Evolutionary conservation across 1,140 invertebrate genomes (phyloP), one percentile per base, ranked within the genome.

Genomic region (Tetramorium simillimum): DNA sequence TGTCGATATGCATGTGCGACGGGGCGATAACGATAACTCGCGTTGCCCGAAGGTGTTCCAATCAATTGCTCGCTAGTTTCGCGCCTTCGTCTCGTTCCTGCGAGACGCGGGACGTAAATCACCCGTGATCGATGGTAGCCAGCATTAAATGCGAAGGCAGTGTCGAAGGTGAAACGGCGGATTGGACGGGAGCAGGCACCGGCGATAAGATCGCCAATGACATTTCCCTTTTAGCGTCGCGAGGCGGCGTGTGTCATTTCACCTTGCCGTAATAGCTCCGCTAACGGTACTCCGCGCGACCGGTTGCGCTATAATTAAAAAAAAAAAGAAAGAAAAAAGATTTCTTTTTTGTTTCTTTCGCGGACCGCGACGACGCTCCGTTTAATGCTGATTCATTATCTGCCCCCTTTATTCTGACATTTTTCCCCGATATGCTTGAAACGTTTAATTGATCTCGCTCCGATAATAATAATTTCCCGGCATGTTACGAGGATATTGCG

Each of bases 171-270:
- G 88, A 89, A n/a, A 69, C 77, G 43, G 63, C 77, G 40, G 65
- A 77, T 65, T 51, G 58, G 63, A 73, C 82, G 67, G 33, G 75
- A 46, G 49, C 85, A 33, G 46, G 46, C 14, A 12, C 16, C 46
- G 58, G 58, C 53, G 87, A 90, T 90, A 90, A 70, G 62, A 90
- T 90, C 88, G 67, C 21, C 62, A 65, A 87, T 90, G 89, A 90
- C 86, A 90, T 90, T 90, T 90, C 69, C 69, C 58, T 73, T 51
- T 69, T 69, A 49, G 9, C 62, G 37, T 37, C 28, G 62, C 58
- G 40, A 33, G 24, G 63, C n/a, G 56, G 14, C 40, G 28, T 60
- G 67, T 72, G 76, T 90, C 78, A 70, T 58, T 77, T 90, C 86
- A 86, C 87, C 89, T 84, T 85, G 88, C 21, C 21, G 33, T 56